phyloP scores from a whole-genome alignment of 2,797 vertebrate genomes.

The Otolemur crassicaudatus region DNA sequence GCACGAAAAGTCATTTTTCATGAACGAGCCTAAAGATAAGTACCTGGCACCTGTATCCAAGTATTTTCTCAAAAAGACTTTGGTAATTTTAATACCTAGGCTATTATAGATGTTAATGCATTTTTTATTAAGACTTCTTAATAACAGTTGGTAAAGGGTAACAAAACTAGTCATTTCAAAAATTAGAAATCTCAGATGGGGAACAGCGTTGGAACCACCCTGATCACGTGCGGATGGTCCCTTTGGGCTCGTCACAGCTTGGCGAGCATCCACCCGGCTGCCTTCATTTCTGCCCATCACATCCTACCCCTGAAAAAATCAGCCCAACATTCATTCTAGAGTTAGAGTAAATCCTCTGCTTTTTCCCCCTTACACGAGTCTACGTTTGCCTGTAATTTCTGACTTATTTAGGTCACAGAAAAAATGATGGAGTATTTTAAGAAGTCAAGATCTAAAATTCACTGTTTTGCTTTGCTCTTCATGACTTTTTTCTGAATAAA shows the following conservation, averaged over 20 bases:
- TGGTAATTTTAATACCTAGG: constrained; percentile 2
- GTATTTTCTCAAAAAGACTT: constrained; percentile 29
- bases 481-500: constrained; percentile 17
- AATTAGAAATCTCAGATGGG: not conserved
- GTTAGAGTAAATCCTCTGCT: not conserved
- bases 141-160: not conserved
- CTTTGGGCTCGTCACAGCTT: accelerated
- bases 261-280: accelerated
- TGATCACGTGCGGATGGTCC: too few relatives aligned
- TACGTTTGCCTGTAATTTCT: not conserved
- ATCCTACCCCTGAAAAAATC: not conserved
- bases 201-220: not conserved
- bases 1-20: not conserved
- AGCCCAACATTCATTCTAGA: not conserved
- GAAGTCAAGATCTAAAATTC: constrained; percentile 35
- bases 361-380: not conserved
- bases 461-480: constrained; percentile 25
- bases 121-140: not conserved
- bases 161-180: not conserved
- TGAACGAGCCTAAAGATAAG: not conserved
- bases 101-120: not conserved
- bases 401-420: not conserved
- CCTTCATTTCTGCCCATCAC: not conserved
- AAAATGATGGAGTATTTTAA: not conserved
- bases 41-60: not conserved